Conservation (phyloP, 2,888 invertebrate species). For the Psylliodes chrysocephalus region DNA sequence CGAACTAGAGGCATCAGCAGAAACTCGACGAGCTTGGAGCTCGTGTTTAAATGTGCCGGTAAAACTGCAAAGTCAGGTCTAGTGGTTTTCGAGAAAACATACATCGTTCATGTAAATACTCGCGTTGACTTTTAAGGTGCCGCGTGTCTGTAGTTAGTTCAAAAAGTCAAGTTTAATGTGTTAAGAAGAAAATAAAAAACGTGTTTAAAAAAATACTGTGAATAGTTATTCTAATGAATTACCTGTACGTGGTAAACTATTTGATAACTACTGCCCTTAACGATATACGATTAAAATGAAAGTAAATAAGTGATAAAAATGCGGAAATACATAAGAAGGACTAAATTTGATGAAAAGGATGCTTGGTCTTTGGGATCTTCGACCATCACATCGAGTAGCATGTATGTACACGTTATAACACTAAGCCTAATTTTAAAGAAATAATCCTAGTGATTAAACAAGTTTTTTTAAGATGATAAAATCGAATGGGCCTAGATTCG, state of each 20-base stretch:
- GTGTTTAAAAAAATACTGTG: no score
- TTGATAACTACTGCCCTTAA: no score
- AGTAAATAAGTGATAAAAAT: not conserved
- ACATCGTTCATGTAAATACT: not conserved
- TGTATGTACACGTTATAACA: constrained; percentile 1
- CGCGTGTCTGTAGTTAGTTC: not conserved
- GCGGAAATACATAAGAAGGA: not conserved
- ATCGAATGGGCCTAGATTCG: no score
- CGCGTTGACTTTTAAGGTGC: not conserved
- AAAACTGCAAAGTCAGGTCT: not conserved
- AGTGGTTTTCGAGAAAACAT: not conserved
- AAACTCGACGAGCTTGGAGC: not conserved
- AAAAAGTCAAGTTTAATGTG: not conserved
- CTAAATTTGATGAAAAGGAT: not conserved
- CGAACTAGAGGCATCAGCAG: not conserved
- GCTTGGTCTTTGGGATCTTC: not conserved
- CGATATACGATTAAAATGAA: no score
- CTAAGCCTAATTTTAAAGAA: no score
- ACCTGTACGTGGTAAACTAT: no score
- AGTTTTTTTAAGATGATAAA: no score
- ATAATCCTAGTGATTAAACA: no score
- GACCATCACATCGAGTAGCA: not conserved
- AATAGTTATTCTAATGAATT: no score
- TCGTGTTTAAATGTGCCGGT: not conserved
- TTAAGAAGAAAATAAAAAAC: no score